Evolutionary conservation across 2,888 invertebrate species (phyloP).

Genomic region (Callyntrura sp.): DNA sequence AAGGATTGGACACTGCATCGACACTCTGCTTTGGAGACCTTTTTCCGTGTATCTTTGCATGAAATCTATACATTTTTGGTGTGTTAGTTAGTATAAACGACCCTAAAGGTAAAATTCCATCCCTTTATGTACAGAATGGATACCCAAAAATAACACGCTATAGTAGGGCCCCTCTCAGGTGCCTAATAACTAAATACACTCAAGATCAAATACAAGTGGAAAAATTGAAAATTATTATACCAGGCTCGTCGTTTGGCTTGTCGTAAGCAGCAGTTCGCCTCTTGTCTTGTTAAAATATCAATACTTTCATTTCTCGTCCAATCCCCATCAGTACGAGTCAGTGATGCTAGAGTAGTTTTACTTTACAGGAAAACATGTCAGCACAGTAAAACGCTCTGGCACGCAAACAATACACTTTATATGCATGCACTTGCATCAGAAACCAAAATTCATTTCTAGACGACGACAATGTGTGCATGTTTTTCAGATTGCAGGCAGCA

Average conservation of each 20-base stretch:
- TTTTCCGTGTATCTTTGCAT: slow-evolving; percentile 57
- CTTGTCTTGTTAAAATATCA: slow-evolving; percentile 74
- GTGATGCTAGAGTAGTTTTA: slow-evolving; percentile 1
- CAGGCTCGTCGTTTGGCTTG: too few species aligned
- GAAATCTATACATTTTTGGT: slow-evolving; percentile 64
- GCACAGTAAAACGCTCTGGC: too few species aligned
- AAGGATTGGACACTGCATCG: not conserved
- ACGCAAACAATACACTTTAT: slow-evolving; percentile 47
- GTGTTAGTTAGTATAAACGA: slow-evolving; percentile 20
- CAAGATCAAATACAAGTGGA: too few species aligned
- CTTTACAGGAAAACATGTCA: too few species aligned
- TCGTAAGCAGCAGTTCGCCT: slow-evolving; percentile 60
- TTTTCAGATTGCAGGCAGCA: too few species aligned
- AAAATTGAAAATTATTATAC: too few species aligned
- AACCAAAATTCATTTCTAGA: slow-evolving; percentile 26
- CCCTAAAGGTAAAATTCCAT: slow-evolving; percentile 45
- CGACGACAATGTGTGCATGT: too few species aligned
- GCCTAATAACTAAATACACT: too few species aligned
- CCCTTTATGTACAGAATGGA: not conserved
- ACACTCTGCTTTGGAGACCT: slow-evolving; percentile 38
- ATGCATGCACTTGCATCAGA: slow-evolving; percentile 46
- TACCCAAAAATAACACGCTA: not conserved
- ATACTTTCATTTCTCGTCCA: slow-evolving; percentile 65
- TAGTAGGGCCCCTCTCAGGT: too few species aligned
- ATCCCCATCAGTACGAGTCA: too few species aligned